Percentiles rank a stretch among this genome's conserved stretches.
phyloP scores from a whole-genome alignment of 1,140 invertebrate species.

The Anagrus nilaparvatae region DNA sequence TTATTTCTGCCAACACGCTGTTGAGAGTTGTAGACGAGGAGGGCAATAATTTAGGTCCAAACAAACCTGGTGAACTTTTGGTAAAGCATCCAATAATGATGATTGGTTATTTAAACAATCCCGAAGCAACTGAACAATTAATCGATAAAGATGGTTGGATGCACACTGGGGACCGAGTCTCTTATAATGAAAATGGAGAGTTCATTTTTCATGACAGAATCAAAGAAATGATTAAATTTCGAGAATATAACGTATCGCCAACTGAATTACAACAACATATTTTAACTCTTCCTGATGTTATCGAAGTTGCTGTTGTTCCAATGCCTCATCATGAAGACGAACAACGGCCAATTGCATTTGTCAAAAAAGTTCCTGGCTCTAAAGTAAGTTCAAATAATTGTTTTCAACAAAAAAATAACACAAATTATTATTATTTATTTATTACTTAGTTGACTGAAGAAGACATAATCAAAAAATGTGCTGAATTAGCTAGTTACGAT shows the following conservation, averaged over 20 bases:
- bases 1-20: too few relatives aligned
- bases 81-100: too few relatives aligned
- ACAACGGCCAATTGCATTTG: conserved; percentile 48
- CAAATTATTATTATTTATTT: too few relatives aligned
- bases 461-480: not conserved
- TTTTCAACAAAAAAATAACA: too few relatives aligned
- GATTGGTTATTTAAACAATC: conserved; percentile 3
- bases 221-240: conserved; percentile 53
- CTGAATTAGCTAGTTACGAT: not conserved
- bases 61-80: too few relatives aligned
- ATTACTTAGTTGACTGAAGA: too few relatives aligned
- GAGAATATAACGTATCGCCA: conserved; percentile 47
- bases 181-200: conserved; percentile 38
- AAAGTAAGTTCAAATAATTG: too few relatives aligned
- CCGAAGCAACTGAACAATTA: not conserved
- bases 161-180: conserved; percentile 47
- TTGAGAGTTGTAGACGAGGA: too few relatives aligned
- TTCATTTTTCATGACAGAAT: conserved; percentile 45
- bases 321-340: conserved; percentile 42
- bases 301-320: conserved; percentile 50
- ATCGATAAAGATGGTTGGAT: conserved; percentile 39
- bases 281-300: conserved; percentile 41
- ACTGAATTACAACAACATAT: conserved; percentile 50
- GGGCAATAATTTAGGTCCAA: too few relatives aligned
- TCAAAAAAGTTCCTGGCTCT: conserved; percentile 25